Conservation (phyloP, 2,797 vertebrate genomes). For the Gallirallus australis region DNA sequence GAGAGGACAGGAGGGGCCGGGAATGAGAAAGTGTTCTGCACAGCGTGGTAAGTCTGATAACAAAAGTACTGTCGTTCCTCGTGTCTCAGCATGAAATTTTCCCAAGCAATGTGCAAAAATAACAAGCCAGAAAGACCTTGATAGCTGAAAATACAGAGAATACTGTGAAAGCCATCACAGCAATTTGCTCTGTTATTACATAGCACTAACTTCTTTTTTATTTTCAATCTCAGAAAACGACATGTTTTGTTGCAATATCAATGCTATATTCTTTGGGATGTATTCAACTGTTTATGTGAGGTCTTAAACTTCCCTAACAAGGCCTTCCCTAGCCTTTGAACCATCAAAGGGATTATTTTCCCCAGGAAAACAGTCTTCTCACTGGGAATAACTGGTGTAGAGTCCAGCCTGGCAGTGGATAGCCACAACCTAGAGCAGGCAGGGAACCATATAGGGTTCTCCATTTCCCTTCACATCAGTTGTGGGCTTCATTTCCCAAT, state of each 20-base stretch:
- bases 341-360: not conserved
- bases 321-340: not conserved
- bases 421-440: not conserved
- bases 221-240: not conserved
- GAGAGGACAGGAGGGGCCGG: not conserved
- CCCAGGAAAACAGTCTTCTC: not conserved
- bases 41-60: not conserved
- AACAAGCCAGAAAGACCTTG: not conserved
- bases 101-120: not conserved
- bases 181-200: not conserved
- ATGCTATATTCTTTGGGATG: not conserved
- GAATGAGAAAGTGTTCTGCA: not conserved
- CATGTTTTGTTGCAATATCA: not conserved
- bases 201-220: not conserved
- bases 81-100: not conserved
- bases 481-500: not conserved
- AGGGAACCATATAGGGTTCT: not conserved
- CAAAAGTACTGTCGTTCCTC: not conserved
- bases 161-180: not conserved
- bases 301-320: not conserved
- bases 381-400: not conserved
- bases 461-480: accelerated
- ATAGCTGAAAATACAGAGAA: not conserved
- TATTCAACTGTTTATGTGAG: not conserved
- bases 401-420: not conserved